phyloP scores from a whole-genome alignment of 1,140 invertebrate genomes.

The Eupristina koningsbergeri region DNA sequence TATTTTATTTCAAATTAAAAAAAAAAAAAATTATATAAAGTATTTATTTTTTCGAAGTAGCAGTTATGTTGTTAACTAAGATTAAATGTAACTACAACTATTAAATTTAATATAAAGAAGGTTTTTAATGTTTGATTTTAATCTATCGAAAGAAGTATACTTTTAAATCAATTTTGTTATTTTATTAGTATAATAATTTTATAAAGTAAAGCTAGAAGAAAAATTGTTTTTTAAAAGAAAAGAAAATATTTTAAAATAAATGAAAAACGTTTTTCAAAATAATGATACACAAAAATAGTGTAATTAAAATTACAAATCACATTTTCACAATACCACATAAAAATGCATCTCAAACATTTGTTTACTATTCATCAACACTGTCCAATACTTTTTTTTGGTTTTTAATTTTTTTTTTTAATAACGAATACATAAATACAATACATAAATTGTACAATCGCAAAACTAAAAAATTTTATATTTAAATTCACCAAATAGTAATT shows the following conservation, averaged over 20 bases:
- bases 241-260: background rate
- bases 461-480: background rate
- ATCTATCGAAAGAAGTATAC: background rate
- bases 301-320: slow-evolving; percentile 5
- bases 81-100: background rate
- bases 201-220: background rate
- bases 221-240: background rate
- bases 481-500: slow-evolving; percentile 12
- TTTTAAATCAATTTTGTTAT: too few relatives aligned
- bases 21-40: background rate
- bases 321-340: background rate
- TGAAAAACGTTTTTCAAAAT: background rate
- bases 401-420: slow-evolving; percentile 9
- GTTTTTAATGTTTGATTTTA: background rate
- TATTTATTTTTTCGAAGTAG: background rate
- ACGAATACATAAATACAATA: background rate
- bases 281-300: slow-evolving; percentile 25
- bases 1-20: background rate
- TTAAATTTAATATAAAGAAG: background rate
- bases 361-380: slow-evolving; percentile 38
- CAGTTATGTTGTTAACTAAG: background rate
- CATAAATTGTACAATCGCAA: slow-evolving; percentile 3
- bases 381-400: slow-evolving; percentile 11
- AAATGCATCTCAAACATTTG: slow-evolving; percentile 4
- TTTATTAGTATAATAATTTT: background rate